phyloP scores from a whole-genome alignment of 2,113 vertebrate species.

The Onychostruthus taczanowskii region DNA sequence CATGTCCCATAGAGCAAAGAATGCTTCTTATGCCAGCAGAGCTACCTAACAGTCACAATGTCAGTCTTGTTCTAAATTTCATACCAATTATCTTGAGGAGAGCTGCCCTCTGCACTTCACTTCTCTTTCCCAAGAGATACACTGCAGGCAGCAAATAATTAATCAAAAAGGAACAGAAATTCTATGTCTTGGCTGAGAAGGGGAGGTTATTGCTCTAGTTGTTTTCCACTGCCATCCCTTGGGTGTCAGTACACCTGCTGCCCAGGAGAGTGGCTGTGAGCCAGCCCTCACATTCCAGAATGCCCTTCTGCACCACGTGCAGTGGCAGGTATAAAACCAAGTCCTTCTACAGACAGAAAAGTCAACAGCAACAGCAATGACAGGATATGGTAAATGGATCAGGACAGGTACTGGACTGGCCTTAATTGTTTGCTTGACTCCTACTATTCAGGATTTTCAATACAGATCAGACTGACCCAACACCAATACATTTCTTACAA shows the following conservation, averaged over 20 bases:
- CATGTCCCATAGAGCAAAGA: neutral
- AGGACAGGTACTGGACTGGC: neutral
- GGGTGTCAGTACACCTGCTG: neutral
- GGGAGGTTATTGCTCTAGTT: neutral
- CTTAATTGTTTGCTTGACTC: neutral
- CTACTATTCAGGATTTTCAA: neutral
- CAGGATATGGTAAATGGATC: neutral
- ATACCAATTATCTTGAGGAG: neutral
- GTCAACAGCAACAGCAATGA: neutral
- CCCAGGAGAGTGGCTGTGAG: neutral
- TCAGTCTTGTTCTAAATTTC: neutral
- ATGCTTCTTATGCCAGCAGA: neutral
- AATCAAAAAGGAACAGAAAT: neutral
- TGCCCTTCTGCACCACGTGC: neutral
- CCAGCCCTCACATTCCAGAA: rapidly evolving
- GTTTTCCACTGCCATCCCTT: neutral
- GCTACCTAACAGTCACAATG: neutral
- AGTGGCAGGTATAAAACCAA: neutral
- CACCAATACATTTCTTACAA: neutral
- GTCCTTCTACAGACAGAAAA: neutral
- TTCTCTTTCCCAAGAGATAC: neutral
- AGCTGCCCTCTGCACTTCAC: neutral
- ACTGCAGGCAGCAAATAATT: neutral
- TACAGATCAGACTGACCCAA: neutral
- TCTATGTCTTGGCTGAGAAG: neutral